phyloP scores from a whole-genome alignment of 2,888 invertebrate species.

The Oscheius sp. region DNA sequence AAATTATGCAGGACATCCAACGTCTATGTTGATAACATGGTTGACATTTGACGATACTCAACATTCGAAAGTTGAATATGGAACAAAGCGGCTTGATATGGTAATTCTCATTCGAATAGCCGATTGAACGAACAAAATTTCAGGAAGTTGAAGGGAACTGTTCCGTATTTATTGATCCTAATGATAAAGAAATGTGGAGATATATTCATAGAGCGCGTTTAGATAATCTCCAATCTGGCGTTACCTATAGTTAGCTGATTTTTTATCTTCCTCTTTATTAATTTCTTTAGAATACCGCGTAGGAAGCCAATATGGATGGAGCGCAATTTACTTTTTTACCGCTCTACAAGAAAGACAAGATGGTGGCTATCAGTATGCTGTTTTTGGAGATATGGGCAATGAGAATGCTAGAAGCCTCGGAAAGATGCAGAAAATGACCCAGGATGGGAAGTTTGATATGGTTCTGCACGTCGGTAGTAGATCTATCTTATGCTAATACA shows the following conservation, averaged over 20 bases:
- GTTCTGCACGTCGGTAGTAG: slow-evolving; percentile 68
- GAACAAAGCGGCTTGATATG: slow-evolving; percentile 36
- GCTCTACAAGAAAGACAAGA: slow-evolving; percentile 35
- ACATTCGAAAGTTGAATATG: slow-evolving; percentile 61
- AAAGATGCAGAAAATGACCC: slow-evolving; percentile 84
- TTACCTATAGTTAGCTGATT: slow-evolving; percentile 53
- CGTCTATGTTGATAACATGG: slow-evolving; percentile 61
- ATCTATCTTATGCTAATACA: not conserved
- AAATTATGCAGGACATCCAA: slow-evolving; percentile 42
- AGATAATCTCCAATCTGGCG: slow-evolving; percentile 51
- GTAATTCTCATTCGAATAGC: not conserved
- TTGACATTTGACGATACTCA: slow-evolving; percentile 65
- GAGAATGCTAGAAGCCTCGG: slow-evolving; percentile 86
- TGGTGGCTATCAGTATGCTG: slow-evolving; percentile 45
- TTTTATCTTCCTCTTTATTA: too few relatives aligned
- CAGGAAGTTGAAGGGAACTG: slow-evolving; percentile 35
- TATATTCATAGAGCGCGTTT: slow-evolving; percentile 62
- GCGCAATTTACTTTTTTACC: slow-evolving; percentile 59
- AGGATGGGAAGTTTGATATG: slow-evolving; percentile 75
- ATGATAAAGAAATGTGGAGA: slow-evolving; percentile 37
- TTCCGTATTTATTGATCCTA: slow-evolving; percentile 52
- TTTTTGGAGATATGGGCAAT: slow-evolving; percentile 55
- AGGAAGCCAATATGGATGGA: slow-evolving; percentile 58
- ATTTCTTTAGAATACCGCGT: slow-evolving; percentile 57
- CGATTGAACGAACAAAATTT: not conserved